Conservation (phyloP, 2,888 invertebrate species). For the Xanthia togata region DNA sequence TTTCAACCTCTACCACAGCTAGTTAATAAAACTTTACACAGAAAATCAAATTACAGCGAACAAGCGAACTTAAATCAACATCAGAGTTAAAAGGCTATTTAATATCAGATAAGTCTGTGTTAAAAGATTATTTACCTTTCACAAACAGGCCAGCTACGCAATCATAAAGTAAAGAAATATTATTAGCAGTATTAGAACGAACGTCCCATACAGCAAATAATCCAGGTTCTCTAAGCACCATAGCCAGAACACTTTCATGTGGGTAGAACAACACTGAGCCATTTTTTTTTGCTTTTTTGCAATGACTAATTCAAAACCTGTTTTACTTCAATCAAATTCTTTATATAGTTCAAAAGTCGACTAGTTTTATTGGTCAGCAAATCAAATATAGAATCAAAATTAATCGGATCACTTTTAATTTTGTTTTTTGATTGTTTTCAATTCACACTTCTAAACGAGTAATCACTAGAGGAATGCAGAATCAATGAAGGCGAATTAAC, state of each 20-base stretch:
- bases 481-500: constrained; percentile 39
- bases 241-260: constrained; percentile 66
- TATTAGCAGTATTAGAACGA: constrained; percentile 71
- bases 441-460: constrained; percentile 25
- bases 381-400: neutral
- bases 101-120: constrained; percentile 34
- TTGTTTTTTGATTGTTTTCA: constrained; percentile 2
- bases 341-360: neutral
- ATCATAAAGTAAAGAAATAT: constrained; percentile 79
- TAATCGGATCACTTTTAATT: constrained; percentile 1
- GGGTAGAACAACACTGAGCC: constrained; percentile 40
- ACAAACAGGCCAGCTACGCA: constrained; percentile 55
- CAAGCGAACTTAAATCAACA: constrained; percentile 26
- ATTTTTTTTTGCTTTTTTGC: constrained; percentile 24
- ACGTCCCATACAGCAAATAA: constrained; percentile 75
- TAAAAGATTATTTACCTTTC: constrained; percentile 55
- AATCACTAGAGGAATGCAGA: constrained; percentile 15
- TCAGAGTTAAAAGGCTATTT: constrained; percentile 15
- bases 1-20: neutral
- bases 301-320: too few relatives aligned
- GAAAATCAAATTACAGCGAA: constrained; percentile 20
- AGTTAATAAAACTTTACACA: constrained; percentile 3
- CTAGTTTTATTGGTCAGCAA: neutral
- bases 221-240: constrained; percentile 79
- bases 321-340: neutral